Conservation (phyloP, 2,888 invertebrate genomes). For the Lasioglossum morio region DNA sequence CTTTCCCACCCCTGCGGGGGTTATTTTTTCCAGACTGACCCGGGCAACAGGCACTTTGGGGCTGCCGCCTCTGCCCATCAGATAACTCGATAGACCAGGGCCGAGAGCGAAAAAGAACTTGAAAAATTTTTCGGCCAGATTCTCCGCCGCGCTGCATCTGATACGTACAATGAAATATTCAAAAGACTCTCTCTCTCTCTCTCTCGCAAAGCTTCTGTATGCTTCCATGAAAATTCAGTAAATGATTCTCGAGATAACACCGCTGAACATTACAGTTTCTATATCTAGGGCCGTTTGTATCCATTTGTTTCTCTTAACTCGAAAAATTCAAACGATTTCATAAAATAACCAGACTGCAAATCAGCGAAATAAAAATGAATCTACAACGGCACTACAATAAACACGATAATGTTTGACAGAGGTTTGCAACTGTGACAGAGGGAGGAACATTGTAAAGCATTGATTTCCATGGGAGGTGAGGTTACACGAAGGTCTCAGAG, state of each 20-base stretch:
- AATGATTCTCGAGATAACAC: not conserved
- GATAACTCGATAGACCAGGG: conserved; percentile 20
- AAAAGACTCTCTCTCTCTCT: not conserved
- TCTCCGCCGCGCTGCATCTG: not conserved
- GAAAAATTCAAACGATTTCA: not conserved
- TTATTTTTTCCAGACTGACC: not conserved
- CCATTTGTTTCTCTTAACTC: not conserved
- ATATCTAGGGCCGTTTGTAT: not conserved
- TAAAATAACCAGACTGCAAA: no score
- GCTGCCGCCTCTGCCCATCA: not conserved
- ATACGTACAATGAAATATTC: conserved; percentile 3
- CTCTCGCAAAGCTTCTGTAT: not conserved
- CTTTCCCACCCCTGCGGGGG: no score
- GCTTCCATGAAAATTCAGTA: not conserved
- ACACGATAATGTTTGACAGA: not conserved
- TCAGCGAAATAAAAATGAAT: not conserved
- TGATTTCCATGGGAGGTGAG: not conserved
- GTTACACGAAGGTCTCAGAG: not conserved
- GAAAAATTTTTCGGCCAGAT: conserved; percentile 3
- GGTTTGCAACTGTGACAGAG: no score
- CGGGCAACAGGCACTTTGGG: not conserved
- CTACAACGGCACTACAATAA: not conserved
- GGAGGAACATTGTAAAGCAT: not conserved
- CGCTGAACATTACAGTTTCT: not conserved
- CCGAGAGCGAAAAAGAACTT: not conserved